Base-by-base conservation (phyloP, 2,888 invertebrate genomes). In the Drosophila mayaguana region DNA sequence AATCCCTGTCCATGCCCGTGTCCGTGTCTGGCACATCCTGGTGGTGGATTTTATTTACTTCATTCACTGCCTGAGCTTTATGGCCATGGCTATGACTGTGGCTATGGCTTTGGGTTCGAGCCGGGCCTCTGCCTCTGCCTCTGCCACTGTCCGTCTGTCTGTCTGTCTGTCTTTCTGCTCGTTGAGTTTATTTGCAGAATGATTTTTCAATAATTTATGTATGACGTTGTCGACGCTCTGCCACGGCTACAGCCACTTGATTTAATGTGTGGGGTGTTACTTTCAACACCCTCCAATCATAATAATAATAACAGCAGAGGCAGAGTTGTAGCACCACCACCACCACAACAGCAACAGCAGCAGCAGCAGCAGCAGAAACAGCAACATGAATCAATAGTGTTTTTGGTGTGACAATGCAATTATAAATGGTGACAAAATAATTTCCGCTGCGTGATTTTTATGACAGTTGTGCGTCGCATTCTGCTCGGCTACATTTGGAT, bases 381-480 rank as follows among this genome's bases (percentile, higher is more conserved):
- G 43, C 45, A 61, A 50, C 50, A 64, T 34, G 50, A 50, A 36
- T 62, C 57, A 62, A 69, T 70, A 76, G 48, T 73, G 69, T 61
- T 66, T 64, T 68, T 83, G 81, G 78, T 88, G 88, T 91, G 91
- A 90, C 91, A 91, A 91, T 91, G 90, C 91, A 91, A 91, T 91
- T 91, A 91, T 91, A 90, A 91, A 91, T 91, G 91, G 91, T 91
- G 91, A 91, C 91, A 91, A 91, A 91, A 91, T 91, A 91, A 91
- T 91, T 91, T 91, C 89, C 91, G 90, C 90, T 84, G 85, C 86
- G 89, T 91, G 91, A 91, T 91, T 91, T 90, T 91, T 90, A 90
- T 91, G 90, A 90, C 90, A 91, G 91, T 91, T 90, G 91, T 88
- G 80, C 72, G 80, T 76, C 63, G 71, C 77, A 79, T 88, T 90